Base-by-base conservation (phyloP, 2,888 invertebrate species). In the Camponotus fellah region DNA sequence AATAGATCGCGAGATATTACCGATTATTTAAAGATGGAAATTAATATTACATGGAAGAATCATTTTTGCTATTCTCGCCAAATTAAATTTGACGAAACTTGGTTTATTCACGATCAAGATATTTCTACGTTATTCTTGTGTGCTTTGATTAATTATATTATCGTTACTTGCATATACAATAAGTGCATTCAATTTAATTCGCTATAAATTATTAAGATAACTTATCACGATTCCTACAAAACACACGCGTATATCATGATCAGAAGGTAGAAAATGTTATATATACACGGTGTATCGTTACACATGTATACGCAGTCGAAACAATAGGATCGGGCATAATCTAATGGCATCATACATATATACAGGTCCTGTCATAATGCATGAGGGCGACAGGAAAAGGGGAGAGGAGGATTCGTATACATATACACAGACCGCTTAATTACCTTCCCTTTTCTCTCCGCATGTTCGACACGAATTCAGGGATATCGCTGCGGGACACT, bases 351-450 rank as follows among this genome's bases (percentile, higher is more conserved):
- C 71, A 26, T 71, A 26, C 46, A 60, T 79, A 69, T 69, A 26
- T 69, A 26, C 60, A 62, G 60, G 12, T 80, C 37, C 21, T 80
- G 79, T 80, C 79, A 60, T 71, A 60, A 71, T 71, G 58, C 9
- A 21, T 46, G 40, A 46, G 17, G 46, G 12, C 43, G 49, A 17
- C 37, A n/a, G 8, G 62, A 9, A 14, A 32, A 14, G 56, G 53
- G 26, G 14, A 9, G 26, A 6, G 26, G 43, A 14, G 68, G 43
- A 21, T 17, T 21, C 46, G 79, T 56, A 80, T 80, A 60, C 60
- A 80, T 80, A 71, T 80, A 79, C 79, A 69, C 79, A 71, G 60
- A 71, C 60, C 79, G 79, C 79, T 80, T 80, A 80, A 80, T 80
- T 80, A 80, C 60, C 79, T 12, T 17, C 46, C 46, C 68, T 46